These are phyloP conservation scores for Heterochromis multidens DNA, from an alignment of 2,113 vertebrate genomes.

Conservation along the genomic window DNA sequence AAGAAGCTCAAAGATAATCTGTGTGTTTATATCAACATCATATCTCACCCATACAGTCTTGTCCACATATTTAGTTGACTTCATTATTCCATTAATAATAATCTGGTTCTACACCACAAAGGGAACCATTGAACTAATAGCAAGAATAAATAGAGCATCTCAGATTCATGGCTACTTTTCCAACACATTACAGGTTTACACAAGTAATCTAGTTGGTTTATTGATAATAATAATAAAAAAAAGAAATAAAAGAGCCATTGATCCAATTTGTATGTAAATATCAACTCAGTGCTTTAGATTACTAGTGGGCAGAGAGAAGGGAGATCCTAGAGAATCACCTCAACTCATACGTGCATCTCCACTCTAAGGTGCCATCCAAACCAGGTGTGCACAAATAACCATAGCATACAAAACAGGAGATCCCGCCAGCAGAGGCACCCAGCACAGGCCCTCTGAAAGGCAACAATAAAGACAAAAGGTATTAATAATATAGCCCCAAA, in stretches of 20 bases:
- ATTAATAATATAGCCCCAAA: too few relatives aligned
- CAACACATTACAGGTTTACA: too few relatives aligned
- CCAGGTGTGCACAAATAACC: too few relatives aligned
- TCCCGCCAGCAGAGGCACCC: too few relatives aligned
- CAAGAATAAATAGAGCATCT: neutral
- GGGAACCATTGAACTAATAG: neutral
- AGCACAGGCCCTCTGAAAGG: too few relatives aligned
- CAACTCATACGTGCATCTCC: too few relatives aligned
- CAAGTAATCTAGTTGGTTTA: neutral
- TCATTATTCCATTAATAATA: accelerated
- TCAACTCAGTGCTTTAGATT: neutral
- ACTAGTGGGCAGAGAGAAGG: neutral
- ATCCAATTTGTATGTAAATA: neutral
- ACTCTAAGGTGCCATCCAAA: too few relatives aligned
- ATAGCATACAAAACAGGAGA: too few relatives aligned
- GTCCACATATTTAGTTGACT: neutral
- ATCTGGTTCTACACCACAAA: neutral
- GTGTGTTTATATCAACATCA: neutral
- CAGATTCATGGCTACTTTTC: neutral
- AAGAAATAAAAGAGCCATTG: neutral
- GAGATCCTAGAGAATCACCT: neutral
- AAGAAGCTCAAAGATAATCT: neutral
- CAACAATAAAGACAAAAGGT: too few relatives aligned
- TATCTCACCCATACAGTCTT: neutral
- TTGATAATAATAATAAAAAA: neutral